phyloP scores from a whole-genome alignment of 1,140 invertebrate genomes.

The Mycetomoellerius zeteki region DNA sequence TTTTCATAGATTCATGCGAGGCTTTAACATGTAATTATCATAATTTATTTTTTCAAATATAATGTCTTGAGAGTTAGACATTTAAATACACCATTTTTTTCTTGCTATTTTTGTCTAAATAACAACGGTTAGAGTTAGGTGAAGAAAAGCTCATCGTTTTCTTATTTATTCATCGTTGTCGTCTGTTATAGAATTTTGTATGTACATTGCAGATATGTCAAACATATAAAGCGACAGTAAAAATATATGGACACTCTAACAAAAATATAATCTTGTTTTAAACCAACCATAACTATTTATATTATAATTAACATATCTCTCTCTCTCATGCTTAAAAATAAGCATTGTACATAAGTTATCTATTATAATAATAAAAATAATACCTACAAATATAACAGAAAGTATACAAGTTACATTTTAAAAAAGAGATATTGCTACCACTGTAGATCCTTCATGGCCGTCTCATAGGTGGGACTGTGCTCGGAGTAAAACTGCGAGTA shows the following conservation, averaged over 20 bases:
- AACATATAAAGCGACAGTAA: slow-evolving; percentile 15
- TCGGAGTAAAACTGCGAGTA: slow-evolving; percentile 95
- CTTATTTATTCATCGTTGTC: not conserved
- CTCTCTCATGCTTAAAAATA: not conserved
- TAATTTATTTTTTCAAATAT: not conserved
- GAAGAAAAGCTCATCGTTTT: not conserved
- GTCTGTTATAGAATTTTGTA: not conserved
- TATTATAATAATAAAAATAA: slow-evolving; percentile 24
- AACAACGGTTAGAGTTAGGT: not conserved
- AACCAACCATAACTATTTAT: not conserved
- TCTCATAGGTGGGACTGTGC: slow-evolving; percentile 90
- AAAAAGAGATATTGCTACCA: slow-evolving; percentile 75
- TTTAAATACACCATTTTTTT: not conserved
- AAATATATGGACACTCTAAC: not conserved
- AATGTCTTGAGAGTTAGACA: not conserved
- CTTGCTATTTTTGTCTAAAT: not conserved
- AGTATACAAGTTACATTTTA: not conserved
- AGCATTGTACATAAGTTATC: not conserved
- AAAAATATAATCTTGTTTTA: slow-evolving; percentile 3
- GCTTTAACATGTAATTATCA: not conserved
- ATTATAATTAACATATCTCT: not conserved
- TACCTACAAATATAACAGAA: not conserved
- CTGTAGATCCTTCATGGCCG: slow-evolving; percentile 78
- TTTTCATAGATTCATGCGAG: no score
- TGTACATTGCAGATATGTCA: not conserved